Evolutionary conservation across 2,113 vertebrate genomes (phyloP).

Genomic region (Struthidea cinerea): DNA sequence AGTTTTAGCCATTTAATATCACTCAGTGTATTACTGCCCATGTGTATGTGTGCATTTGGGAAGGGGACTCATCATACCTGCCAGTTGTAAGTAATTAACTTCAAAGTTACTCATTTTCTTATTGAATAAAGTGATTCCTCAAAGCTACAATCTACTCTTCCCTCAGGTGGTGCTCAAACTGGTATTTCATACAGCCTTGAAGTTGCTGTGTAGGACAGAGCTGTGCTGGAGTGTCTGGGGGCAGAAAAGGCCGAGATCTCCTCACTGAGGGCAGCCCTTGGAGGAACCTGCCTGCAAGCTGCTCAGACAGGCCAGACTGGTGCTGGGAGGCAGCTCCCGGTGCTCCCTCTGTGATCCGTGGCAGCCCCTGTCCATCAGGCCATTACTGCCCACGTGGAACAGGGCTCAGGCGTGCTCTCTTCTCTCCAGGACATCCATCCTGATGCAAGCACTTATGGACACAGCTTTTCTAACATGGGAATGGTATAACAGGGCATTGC

Average conservation of each 20-base stretch:
- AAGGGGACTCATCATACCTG: not conserved
- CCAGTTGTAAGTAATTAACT: not conserved
- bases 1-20: not conserved
- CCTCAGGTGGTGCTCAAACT: not conserved
- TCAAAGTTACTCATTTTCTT: not conserved
- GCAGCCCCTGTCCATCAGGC: not conserved
- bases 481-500: accelerated
- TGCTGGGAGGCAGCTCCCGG: not conserved
- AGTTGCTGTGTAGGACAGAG: not conserved
- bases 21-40: not conserved
- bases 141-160: not conserved
- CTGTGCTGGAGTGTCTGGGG: not conserved
- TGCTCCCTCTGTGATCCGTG: not conserved
- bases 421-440: not conserved
- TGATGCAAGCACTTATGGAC: not conserved
- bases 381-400: not conserved
- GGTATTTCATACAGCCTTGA: not conserved
- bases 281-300: not conserved
- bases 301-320: not conserved
- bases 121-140: not conserved
- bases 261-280: not conserved
- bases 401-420: not conserved
- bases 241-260: not conserved
- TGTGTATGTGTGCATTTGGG: not conserved
- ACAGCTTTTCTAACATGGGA: not conserved